Evolutionary conservation across 2,113 vertebrate genomes (phyloP).

Genomic region (Passer montanus): DNA sequence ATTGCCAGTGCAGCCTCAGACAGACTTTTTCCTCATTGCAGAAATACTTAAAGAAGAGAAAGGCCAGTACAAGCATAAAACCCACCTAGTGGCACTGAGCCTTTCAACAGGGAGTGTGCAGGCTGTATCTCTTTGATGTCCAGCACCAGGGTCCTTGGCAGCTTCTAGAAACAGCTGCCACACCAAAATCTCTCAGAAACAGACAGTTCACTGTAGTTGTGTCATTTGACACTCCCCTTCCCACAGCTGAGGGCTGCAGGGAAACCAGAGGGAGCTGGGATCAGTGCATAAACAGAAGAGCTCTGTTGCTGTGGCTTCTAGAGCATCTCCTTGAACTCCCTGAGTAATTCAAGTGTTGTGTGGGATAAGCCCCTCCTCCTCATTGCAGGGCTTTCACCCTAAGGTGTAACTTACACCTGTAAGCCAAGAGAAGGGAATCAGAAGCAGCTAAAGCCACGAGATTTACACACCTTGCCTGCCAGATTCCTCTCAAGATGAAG

Average conservation of each 20-base stretch:
- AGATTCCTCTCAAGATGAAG: background rate
- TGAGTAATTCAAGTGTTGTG: background rate
- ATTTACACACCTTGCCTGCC: background rate
- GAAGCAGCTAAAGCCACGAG: background rate
- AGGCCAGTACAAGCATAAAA: background rate
- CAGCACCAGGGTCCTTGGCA: background rate
- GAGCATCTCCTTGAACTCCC: background rate
- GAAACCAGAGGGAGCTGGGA: background rate
- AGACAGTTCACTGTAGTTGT: background rate
- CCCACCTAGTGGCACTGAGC: background rate
- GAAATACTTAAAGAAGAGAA: background rate
- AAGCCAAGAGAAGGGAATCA: background rate
- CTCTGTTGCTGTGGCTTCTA: fast-evolving
- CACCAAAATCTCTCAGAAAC: background rate
- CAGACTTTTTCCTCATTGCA: background rate
- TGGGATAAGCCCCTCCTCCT: background rate
- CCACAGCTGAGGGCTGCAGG: fast-evolving
- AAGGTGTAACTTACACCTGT: background rate
- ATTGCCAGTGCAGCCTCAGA: background rate
- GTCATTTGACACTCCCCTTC: background rate
- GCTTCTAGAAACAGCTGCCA: background rate
- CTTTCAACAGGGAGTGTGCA: background rate
- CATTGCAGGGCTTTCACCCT: background rate
- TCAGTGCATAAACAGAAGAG: background rate
- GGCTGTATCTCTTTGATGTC: background rate